Evolutionary conservation across 2,113 vertebrate genomes (phyloP).

Genomic region (Gymnobelideus leadbeateri): DNA sequence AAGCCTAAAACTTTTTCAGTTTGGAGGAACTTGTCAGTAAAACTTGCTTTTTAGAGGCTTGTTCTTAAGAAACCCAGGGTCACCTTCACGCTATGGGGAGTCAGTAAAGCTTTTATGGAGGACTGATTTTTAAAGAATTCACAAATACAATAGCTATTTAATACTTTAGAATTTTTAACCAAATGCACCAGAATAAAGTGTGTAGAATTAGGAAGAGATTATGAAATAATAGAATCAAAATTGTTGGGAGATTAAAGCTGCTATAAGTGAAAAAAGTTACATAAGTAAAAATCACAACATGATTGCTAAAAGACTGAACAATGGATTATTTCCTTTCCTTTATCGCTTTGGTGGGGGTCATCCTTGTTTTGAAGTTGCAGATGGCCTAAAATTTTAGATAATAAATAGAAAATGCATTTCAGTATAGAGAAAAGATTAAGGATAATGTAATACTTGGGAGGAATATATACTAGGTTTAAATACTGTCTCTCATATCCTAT

Average conservation of each 20-base stretch:
- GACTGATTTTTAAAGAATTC: not conserved
- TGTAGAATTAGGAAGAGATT: not conserved
- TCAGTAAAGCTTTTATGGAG: not conserved
- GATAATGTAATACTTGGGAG: not conserved
- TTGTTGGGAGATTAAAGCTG: not conserved
- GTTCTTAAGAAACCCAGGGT: not conserved
- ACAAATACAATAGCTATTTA: not conserved
- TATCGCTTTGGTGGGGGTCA: not conserved
- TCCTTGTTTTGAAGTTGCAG: slow-evolving; percentile 31
- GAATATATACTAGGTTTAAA: slow-evolving; percentile 46
- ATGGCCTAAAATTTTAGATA: not conserved
- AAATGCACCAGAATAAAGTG: not conserved
- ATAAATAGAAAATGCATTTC: not conserved
- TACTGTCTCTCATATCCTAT: slow-evolving; percentile 2
- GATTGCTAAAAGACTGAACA: not conserved
- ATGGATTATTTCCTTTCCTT: slow-evolving; percentile 13
- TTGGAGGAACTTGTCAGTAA: not conserved
- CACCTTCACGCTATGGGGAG: not conserved
- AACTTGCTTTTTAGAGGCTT: not conserved
- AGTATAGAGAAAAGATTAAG: not conserved
- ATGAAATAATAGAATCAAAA: slow-evolving; percentile 29
- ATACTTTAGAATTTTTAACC: not conserved
- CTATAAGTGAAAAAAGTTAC: not conserved
- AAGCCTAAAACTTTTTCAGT: not conserved
- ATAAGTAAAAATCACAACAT: not conserved